Conservation (phyloP, 2,888 invertebrate species). For the Apotomis capreana region DNA sequence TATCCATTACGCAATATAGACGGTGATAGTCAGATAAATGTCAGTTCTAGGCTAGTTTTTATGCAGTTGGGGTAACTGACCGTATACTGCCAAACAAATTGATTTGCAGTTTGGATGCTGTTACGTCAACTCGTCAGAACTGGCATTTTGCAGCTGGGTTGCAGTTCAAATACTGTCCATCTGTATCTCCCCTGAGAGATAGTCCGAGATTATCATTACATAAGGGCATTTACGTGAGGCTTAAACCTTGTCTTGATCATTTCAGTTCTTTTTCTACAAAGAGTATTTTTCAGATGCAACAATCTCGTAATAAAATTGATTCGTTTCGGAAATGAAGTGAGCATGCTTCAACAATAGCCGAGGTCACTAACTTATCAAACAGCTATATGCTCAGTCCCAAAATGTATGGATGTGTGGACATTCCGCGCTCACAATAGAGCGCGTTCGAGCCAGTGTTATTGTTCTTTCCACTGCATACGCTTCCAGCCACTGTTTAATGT, state of each 20-base stretch:
- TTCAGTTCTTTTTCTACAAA: background rate
- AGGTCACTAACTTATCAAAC: slow-evolving; percentile 42
- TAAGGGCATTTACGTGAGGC: no score
- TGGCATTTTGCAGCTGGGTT: no score
- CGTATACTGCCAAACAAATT: no score
- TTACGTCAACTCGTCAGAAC: no score
- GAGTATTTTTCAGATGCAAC: background rate
- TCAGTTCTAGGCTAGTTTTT: no score
- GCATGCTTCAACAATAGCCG: slow-evolving; percentile 30
- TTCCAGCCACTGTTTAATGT: slow-evolving; percentile 51
- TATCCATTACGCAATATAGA: no score
- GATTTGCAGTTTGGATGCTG: no score
- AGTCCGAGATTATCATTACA: no score
- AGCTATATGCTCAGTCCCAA: slow-evolving; percentile 48
- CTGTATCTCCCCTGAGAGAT: no score
- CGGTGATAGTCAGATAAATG: no score
- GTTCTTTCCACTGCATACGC: slow-evolving; percentile 51
- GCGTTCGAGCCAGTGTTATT: slow-evolving; percentile 53
- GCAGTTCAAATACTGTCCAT: no score
- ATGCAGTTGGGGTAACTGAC: no score
- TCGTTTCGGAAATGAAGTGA: slow-evolving; percentile 38
- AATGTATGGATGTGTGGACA: slow-evolving; percentile 53
- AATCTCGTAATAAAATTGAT: slow-evolving; percentile 25
- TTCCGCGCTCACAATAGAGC: slow-evolving; percentile 52
- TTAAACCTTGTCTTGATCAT: background rate